phyloP scores from a whole-genome alignment of 2,888 invertebrate genomes.

The Melipona beecheii region DNA sequence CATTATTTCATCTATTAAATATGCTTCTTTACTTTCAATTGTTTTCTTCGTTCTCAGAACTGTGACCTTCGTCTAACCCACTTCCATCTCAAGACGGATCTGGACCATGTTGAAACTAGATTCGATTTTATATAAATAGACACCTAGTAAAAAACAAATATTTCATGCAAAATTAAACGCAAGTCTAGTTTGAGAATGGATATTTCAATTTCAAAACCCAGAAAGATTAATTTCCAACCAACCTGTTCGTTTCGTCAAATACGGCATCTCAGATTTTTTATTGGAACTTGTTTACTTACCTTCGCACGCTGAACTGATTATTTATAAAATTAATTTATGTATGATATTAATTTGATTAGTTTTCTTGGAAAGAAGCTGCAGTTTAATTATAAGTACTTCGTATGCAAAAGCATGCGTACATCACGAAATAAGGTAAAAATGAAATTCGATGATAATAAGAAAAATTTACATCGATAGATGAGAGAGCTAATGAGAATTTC shows the following conservation, averaged over 20 bases:
- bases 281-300: neutral
- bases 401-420: neutral
- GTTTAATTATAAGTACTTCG: neutral
- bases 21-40: neutral
- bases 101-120: conserved; percentile 29
- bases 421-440: neutral
- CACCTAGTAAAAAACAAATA: conserved; percentile 2
- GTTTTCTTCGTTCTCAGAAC: conserved; percentile 19
- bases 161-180: neutral
- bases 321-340: neutral
- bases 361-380: neutral
- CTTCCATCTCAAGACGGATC: conserved; percentile 17
- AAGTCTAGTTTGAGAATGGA: neutral
- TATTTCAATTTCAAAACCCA: neutral
- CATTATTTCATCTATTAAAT: neutral
- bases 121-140: conserved; percentile 28
- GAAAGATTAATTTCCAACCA: neutral
- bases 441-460: neutral
- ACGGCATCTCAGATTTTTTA: neutral
- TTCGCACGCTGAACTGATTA: neutral
- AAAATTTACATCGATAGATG: neutral
- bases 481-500: no score
- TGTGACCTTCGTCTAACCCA: conserved; percentile 28
- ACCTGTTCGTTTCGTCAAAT: neutral
- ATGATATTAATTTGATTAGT: neutral